Base-by-base conservation (phyloP, 2,113 vertebrate genomes). In the Pygathrix nemaeus region DNA sequence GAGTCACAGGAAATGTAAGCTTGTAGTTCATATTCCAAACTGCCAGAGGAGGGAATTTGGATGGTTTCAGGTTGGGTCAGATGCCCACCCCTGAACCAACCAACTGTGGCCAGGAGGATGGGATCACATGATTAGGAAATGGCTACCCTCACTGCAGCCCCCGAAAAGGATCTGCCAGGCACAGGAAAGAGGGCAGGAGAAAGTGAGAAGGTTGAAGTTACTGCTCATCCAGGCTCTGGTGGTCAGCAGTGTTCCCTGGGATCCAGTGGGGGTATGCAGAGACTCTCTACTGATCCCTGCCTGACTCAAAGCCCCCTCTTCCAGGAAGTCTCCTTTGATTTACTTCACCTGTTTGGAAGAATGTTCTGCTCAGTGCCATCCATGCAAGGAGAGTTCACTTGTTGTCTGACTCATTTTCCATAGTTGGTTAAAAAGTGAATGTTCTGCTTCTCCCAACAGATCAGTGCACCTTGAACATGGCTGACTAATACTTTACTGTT, bases 161-260 rank as follows among this genome's bases (percentile, higher is more conserved):
- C 1, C 0, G 9, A 13, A 30, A 55, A 57, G 55, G 20, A 14
- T 20, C 25, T 23, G n/a, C 27, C 9, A 66, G 50, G 8, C 25
- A 21, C 23, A n/a, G 32, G 32, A 9, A 17, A 68, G 6, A 45
- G 12, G 23, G 72, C 3, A 45, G 10, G 45, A n/a, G 52, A n/a
- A 43, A 30, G 21, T 16, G 20, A 76, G 79, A 27, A 64, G 23
- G 11, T 35, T 2, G n/a, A 75, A 43, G 59, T 9, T 3, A 5
- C 52, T 80, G 40, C 25, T 21, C 11, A 55, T 80, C 20, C 78
- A 80, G 78, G 32, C 35, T 55, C 70, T 73, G 70, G 68, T 38
- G 68, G 2, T 38, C 18, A 72, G 50, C 25, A 32, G n/a, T 48
- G 23, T 21, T 80, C 43, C 35, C 59, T 20, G 21, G 20, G 38